Percentiles rank a stretch among this genome's conserved stretches.
These are phyloP conservation scores for Azorinus chamasolen DNA, from an alignment of 2,888 invertebrate genomes.

Conservation along the genomic window DNA sequence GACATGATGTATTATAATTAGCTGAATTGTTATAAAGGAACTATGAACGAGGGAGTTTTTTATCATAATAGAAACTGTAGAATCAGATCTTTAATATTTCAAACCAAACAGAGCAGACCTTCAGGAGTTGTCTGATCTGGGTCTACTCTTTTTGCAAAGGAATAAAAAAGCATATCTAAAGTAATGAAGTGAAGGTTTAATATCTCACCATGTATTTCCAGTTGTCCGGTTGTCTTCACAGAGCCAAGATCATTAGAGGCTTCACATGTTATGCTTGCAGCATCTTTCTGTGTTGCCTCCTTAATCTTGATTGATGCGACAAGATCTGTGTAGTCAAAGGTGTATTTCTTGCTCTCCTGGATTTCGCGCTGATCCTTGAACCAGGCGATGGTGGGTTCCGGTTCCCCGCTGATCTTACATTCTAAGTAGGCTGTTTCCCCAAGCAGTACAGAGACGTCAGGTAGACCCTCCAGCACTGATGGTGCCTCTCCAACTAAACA, in stretches of 20 bases:
- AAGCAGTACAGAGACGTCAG: slow-evolving; percentile 79
- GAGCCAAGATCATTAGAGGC: slow-evolving; percentile 85
- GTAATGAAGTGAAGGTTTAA: too few species aligned
- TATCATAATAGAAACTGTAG: too few species aligned
- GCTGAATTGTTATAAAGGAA: too few species aligned
- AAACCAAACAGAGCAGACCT: too few species aligned
- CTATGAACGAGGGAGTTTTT: too few species aligned
- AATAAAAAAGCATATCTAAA: too few species aligned
- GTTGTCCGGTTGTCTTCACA: slow-evolving; percentile 82
- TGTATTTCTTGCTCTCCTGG: slow-evolving; percentile 78
- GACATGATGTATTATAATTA: too few species aligned
- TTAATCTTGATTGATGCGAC: slow-evolving; percentile 89
- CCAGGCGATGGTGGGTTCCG: slow-evolving; percentile 84
- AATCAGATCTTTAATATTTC: too few species aligned
- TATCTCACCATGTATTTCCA: slow-evolving; percentile 79
- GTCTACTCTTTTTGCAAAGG: too few species aligned
- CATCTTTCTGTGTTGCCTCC: slow-evolving; percentile 80
- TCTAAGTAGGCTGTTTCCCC: slow-evolving; percentile 81
- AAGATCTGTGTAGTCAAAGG: slow-evolving; percentile 77
- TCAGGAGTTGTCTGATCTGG: too few species aligned
- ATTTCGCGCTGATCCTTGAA: slow-evolving; percentile 81
- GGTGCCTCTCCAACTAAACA: slow-evolving; percentile 82
- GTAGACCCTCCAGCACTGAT: slow-evolving; percentile 81
- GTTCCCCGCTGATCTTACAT: slow-evolving; percentile 83
- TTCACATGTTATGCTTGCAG: slow-evolving; percentile 83